Evolutionary conservation across 2,113 vertebrate genomes (phyloP).

Genomic region (Neodon shergylaensis): DNA sequence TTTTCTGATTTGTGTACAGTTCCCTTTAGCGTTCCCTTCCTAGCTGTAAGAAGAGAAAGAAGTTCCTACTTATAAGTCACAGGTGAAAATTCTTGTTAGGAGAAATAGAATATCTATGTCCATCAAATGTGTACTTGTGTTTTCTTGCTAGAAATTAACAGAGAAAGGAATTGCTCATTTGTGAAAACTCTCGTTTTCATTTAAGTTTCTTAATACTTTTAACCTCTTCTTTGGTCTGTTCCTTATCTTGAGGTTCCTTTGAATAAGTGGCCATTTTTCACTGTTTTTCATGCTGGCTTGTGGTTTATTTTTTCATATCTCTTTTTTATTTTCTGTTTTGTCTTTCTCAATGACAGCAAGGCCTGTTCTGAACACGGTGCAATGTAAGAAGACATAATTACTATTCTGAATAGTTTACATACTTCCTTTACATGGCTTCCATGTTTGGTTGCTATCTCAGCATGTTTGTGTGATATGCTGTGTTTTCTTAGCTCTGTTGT

Average conservation of each 20-base stretch:
- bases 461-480: neutral
- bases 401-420: neutral
- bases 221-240: neutral
- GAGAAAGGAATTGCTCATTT: neutral
- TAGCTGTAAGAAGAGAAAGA: neutral
- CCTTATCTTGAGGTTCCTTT: neutral
- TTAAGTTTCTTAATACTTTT: neutral
- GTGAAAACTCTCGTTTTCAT: neutral
- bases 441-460: neutral
- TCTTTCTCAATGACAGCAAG: neutral
- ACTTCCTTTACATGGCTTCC: neutral
- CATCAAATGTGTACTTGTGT: neutral
- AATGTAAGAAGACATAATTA: neutral
- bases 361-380: neutral
- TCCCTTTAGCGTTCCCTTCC: neutral
- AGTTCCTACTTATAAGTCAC: neutral
- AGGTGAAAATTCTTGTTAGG: neutral
- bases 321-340: slow-evolving; percentile 33
- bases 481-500: slow-evolving; percentile 17
- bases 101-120: slow-evolving; percentile 1
- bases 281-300: neutral
- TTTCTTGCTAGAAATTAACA: slow-evolving; percentile 6
- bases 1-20: neutral
- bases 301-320: neutral
- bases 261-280: slow-evolving; percentile 16